A percentile compares a stretch with the other conserved stretches of the same genome.
phyloP scores from a whole-genome alignment of 1,140 invertebrate genomes.

The Dendrolimus kikuchii region DNA sequence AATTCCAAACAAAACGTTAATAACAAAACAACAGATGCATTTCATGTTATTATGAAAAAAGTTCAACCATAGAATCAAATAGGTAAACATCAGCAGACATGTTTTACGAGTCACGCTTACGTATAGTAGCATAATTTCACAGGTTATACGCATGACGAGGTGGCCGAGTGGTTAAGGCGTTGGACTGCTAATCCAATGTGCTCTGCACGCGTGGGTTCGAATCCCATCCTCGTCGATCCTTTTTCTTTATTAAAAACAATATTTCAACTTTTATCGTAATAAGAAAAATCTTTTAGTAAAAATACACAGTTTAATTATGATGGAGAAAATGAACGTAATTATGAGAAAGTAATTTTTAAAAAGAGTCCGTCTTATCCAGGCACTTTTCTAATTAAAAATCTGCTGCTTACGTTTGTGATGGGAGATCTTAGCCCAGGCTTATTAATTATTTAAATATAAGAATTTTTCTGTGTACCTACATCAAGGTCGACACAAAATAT shows the following conservation, averaged over 20 bases:
- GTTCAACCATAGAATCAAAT: too few species aligned
- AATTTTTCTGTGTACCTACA: too few species aligned
- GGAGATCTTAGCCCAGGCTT: too few species aligned
- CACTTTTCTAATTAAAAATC: too few species aligned
- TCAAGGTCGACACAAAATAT: too few species aligned
- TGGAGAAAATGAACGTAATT: conserved; percentile 9
- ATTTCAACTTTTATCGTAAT: neutral
- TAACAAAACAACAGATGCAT: conserved; percentile 11
- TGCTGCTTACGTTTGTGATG: too few species aligned
- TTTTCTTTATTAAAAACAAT: conserved; percentile 12
- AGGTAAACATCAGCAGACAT: conserved; percentile 6
- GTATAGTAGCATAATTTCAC: conserved; percentile 20
- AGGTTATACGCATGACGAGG: conserved; percentile 75
- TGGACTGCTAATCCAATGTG: conserved; percentile 85
- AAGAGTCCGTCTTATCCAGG: too few species aligned
- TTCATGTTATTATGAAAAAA: conserved; percentile 6
- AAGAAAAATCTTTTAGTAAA: too few species aligned
- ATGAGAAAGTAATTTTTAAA: conserved; percentile 8
- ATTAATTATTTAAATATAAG: too few species aligned
- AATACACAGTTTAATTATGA: conserved; percentile 10
- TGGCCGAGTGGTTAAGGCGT: conserved; percentile 93
- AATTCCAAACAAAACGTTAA: conserved; percentile 7
- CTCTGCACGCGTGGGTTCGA: conserved; percentile 89
- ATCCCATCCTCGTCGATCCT: conserved; percentile 86
- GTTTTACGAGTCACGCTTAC: neutral